Evolutionary conservation across 1,140 invertebrate genomes (phyloP), one percentile per base, ranked within the genome.

Genomic region (Calycopis cecrops): DNA sequence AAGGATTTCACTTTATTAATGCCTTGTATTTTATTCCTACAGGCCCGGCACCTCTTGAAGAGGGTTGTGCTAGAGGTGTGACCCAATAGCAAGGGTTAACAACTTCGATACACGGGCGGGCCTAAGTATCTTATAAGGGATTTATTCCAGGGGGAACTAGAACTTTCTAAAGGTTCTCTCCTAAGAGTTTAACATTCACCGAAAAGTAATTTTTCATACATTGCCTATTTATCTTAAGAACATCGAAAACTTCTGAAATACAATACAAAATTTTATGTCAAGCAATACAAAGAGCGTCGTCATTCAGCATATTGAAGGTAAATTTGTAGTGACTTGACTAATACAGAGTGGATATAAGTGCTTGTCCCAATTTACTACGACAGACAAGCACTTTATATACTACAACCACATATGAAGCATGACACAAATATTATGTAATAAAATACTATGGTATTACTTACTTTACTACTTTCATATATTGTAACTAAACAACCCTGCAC

Each of bases 21-120:
- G 79, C 82, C 69, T 72, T 88, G 78, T 88, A 85, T 88, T 89
- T 88, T 89, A 88, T 88, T 88, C 86, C 87, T 85, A 83, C 87
- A 89, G 87, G 87, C 87, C 87, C 87, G 80, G 87, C 85, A 88
- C 86, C 87, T 88, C 86, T 88, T 86, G 77, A 88, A 88, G 87
- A 88, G 87, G 85, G 84, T 88, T 83, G 85, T 88, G 81, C 83
- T 87, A 87, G 87, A 89, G 86, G 85, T 88, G 83, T 85, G 82
- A 84, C 85, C 86, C 84, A 78, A 83, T 85, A 84, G 75, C 84
- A 88, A 87, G 86, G 87, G 86, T 87, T 85, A 87, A 87, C 86
- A 85, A 88, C 84, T 87, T 81, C 84, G 73, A 82, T 83, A 86
- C 79, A 85, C 76, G 79, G 76, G 81, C 81, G 84, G 84, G 84